phyloP scores from a whole-genome alignment of 2,113 vertebrate species.

The Tichodroma muraria region DNA sequence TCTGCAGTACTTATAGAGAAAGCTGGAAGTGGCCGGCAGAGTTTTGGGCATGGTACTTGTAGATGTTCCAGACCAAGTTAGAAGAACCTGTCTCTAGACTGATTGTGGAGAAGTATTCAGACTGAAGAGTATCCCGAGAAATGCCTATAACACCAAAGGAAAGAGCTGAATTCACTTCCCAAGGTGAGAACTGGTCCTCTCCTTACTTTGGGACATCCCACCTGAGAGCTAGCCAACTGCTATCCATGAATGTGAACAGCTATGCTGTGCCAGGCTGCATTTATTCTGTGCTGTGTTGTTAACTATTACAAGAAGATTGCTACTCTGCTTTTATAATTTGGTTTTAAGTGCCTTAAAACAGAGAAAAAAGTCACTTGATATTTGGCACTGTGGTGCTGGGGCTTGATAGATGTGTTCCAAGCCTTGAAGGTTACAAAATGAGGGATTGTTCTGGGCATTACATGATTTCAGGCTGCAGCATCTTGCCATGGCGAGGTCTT shows the following conservation, averaged over 20 bases:
- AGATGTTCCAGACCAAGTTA: not conserved
- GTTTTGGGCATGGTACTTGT: not conserved
- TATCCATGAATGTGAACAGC: not conserved
- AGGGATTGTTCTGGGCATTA: not conserved
- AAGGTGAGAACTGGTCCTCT: not conserved
- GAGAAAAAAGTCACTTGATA: not conserved
- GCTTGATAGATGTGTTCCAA: not conserved
- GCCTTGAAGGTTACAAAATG: not conserved
- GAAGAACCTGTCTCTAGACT: not conserved
- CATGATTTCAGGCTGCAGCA: not conserved
- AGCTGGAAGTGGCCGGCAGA: not conserved
- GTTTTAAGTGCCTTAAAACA: not conserved
- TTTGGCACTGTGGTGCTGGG: not conserved
- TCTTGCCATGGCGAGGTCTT: not conserved
- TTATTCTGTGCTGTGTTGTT: not conserved
- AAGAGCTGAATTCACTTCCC: not conserved
- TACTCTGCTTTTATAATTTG: not conserved
- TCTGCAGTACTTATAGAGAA: not conserved
- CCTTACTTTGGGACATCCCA: not conserved
- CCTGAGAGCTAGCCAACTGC: not conserved
- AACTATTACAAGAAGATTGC: not conserved
- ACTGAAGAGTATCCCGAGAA: not conserved
- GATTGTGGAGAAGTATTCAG: not conserved
- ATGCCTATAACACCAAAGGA: not conserved
- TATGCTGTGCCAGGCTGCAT: not conserved